A percentile compares a stretch with the other conserved stretches of the same genome.
Evolutionary conservation across 1,140 invertebrate genomes (phyloP).

Genomic region (Rhopalosiphum maidis): DNA sequence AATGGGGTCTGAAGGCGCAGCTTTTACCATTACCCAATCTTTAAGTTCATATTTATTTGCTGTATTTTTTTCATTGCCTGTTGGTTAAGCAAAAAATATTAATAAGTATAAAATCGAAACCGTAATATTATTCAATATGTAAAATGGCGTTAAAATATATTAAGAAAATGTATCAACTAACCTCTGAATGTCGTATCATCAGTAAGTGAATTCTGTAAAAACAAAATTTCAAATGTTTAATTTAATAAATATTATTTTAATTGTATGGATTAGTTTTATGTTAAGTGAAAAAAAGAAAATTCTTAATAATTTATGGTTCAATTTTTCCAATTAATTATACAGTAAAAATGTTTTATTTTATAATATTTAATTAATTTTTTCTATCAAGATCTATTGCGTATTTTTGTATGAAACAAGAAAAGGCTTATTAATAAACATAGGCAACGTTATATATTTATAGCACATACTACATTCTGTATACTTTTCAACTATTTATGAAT

Average conservation of each 20-base stretch:
- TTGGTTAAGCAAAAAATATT: background rate
- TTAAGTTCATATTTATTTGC: constrained; percentile 37
- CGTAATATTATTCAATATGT: background rate
- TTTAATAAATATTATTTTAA: background rate
- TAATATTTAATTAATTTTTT: background rate
- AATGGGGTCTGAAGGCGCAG: background rate
- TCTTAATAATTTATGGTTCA: background rate
- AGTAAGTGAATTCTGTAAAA: constrained; percentile 36
- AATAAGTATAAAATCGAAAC: background rate
- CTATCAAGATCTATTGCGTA: background rate
- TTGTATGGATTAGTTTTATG: background rate
- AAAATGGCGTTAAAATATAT: background rate
- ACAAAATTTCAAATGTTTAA: constrained; percentile 27
- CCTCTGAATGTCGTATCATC: constrained; percentile 39
- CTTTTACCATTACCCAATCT: constrained; percentile 53
- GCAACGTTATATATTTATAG: background rate
- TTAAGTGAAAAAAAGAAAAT: background rate
- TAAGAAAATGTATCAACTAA: constrained; percentile 34
- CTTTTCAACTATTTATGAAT: background rate
- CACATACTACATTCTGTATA: background rate
- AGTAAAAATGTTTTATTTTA: background rate
- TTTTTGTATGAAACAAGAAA: background rate
- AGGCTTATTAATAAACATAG: background rate
- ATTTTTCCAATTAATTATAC: background rate
- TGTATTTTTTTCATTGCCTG: constrained; percentile 27